Base-by-base conservation (phyloP, 2,113 vertebrate species). In the Podilymbus podiceps region DNA sequence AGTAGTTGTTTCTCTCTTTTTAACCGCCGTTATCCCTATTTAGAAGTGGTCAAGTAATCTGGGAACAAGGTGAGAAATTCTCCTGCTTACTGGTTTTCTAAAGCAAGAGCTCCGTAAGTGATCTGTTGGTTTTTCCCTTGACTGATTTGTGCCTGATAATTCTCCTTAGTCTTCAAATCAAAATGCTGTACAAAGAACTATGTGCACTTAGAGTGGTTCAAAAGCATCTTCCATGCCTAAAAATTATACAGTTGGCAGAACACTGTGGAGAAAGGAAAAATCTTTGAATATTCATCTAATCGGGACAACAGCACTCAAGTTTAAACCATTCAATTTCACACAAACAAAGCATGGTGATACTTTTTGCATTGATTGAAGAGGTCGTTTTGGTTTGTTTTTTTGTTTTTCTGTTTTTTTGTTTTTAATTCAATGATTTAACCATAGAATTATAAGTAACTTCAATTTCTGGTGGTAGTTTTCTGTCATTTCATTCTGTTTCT, bases 381-480 rank as follows among this genome's bases (percentile, higher is more conserved):
- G 42, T 42, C 9, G 42, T 38, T 38, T 38, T 38, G 42, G 42
- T 42, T 42, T 42, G n/a, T n/a, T n/a, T n/a, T n/a, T n/a, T n/a
- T n/a, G n/a, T n/a, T n/a, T n/a, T n/a, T n/a, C n/a, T n/a, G n/a
- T n/a, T n/a, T 83, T n/a, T 89, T 93, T 81, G 31, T 60, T 69
- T 96, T 92, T 5, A 83, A 72, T 85, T 53, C 46, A 86, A 56
- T 74, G 71, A 30, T 74, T 94, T 76, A 95, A 87, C 49, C 24
- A 66, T 30, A 71, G 53, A 63, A 86, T 44, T 75, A 6, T 76
- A 92, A 86, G 58, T 96, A 72, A 93, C 66, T 83, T 66, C 53
- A 81, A 4, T 96, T 97, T 86, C 66, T 91, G n/a, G 11, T 81
- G 80, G 82, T 78, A 35, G 77, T 77, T 92, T 95, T 82, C 67